Base-by-base conservation (phyloP, 2,113 vertebrate genomes). In the Istiophorus platypterus region DNA sequence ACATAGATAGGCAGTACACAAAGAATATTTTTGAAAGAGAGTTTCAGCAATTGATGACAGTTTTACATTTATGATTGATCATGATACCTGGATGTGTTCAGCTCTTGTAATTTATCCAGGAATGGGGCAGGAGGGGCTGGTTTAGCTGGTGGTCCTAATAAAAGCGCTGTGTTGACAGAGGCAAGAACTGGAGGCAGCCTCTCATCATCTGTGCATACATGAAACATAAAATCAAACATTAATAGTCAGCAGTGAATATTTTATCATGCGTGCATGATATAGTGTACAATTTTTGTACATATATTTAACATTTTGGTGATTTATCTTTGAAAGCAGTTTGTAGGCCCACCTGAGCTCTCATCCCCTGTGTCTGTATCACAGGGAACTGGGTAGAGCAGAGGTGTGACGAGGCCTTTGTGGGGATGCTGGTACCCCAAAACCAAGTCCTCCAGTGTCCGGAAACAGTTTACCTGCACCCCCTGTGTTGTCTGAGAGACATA, bases 391-490 rank as follows among this genome's bases (percentile, higher is more conserved):
- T 95, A 96, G 45, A 95, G 94, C 79, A 98, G 92, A 0, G 96
- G 92, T 0, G 91, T 94, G 68, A 96, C 96, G 84, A 98, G 88
- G 71, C 97, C 97, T 18, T 96, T 97, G 91, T 96, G 95, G n/a
- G 96, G 96, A 54, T 97, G 93, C 89, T 96, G 95, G 88, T 98
- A 97, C 57, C 95, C 95, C 0, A 91, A 49, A 49, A 98, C 95
- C 81, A 98, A 92, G 65, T 97, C 96, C 1, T 91, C 90, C 42
- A 98, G 94, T 0, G 94, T 95, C 22, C 88, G 94, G 89, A 97
- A 98, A 80, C 95, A 95, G 85, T 96, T 97, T 72, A 96, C 95
- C 89, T 96, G 96, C 74, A 96, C 94, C 56, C 97, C 97, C 64
- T 97, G 96, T 59, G 96, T 92, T 37, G 95, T 96, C 97, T 97